Conservation (phyloP, 1,140 invertebrate genomes). For the Diprion similis region DNA sequence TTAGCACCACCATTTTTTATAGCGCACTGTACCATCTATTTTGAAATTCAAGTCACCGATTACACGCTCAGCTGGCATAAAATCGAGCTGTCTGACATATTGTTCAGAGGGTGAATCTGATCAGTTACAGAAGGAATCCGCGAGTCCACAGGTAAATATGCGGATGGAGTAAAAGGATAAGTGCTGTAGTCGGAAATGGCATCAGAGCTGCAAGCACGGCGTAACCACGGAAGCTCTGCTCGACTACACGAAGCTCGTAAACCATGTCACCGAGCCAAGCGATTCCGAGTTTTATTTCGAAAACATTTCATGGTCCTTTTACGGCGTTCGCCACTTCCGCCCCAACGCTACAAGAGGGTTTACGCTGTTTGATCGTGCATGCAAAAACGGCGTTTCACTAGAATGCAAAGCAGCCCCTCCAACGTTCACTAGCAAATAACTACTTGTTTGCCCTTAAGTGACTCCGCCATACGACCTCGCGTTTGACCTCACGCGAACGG, state of each 20-base stretch:
- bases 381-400: background rate
- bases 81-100: too few species aligned
- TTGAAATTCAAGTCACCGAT: too few species aligned
- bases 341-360: too few species aligned
- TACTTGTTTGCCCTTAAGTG: background rate
- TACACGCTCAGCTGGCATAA: too few species aligned
- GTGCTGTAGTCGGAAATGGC: slow-evolving; percentile 25
- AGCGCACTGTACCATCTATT: too few species aligned
- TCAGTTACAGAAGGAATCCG: too few species aligned
- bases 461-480: too few species aligned
- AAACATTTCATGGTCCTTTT: slow-evolving; percentile 32
- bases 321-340: slow-evolving; percentile 17
- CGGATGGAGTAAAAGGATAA: background rate
- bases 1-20: too few species aligned
- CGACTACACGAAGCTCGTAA: slow-evolving; percentile 30
- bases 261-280: slow-evolving; percentile 11
- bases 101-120: too few species aligned
- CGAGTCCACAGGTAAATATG: too few species aligned
- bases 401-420: slow-evolving; percentile 4
- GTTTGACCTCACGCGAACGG: too few species aligned
- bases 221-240: background rate
- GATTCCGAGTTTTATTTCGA: slow-evolving; percentile 26
- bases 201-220: slow-evolving; percentile 11
- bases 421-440: background rate
- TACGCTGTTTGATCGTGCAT: slow-evolving; percentile 20